Conservation (phyloP, 2,888 invertebrate genomes). For the Noctua janthina region DNA sequence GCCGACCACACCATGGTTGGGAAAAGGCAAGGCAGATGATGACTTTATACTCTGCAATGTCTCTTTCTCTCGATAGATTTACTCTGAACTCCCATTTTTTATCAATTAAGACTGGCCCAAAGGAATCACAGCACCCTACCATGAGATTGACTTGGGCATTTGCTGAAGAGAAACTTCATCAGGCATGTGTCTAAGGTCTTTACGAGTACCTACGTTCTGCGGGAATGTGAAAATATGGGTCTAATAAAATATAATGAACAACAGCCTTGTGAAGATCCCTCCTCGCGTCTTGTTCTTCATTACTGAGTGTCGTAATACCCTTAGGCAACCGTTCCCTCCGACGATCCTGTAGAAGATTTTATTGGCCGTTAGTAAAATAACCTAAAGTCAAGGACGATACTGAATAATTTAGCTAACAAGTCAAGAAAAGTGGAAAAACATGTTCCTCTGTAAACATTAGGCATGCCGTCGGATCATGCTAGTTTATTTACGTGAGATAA, state of each 20-base stretch:
- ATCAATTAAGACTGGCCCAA: not conserved
- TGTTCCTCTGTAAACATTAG: slow-evolving; percentile 35
- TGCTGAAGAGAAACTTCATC: not conserved
- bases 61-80: not conserved
- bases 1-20: not conserved
- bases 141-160: not conserved
- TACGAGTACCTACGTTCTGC: too few relatives aligned
- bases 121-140: not conserved
- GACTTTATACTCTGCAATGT: not conserved
- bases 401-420: slow-evolving; percentile 14
- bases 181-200: not conserved
- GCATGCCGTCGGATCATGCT: slow-evolving; percentile 24
- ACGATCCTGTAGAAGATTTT: not conserved
- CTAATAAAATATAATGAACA: not conserved
- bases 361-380: not conserved
- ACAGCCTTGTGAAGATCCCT: not conserved
- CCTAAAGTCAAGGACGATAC: slow-evolving; percentile 22
- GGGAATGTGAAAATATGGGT: not conserved
- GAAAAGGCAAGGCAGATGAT: not conserved
- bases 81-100: not conserved
- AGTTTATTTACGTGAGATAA: slow-evolving; percentile 47
- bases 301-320: not conserved
- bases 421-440: slow-evolving; percentile 25
- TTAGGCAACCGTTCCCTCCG: not conserved
- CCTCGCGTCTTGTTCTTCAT: not conserved